A percentile compares a stretch with the other conserved stretches of the same genome.
Evolutionary conservation across 2,888 invertebrate genomes (phyloP).

Genomic region (Macaria liturata): DNA sequence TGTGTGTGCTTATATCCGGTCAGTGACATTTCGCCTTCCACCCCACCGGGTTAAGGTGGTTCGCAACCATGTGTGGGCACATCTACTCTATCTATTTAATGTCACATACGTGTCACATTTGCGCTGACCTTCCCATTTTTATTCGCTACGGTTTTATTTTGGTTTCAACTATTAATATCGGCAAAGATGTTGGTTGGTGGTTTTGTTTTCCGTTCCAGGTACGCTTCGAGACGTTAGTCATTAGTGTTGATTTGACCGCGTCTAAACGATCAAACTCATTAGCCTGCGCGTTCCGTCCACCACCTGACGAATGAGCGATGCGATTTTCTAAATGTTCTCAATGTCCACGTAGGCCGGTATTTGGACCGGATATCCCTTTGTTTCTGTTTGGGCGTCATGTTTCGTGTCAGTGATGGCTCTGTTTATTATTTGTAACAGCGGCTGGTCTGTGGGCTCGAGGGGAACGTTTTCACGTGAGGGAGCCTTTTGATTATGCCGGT

Average conservation of each 20-base stretch:
- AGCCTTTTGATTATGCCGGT: slow-evolving; percentile 53
- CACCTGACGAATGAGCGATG: slow-evolving; percentile 29
- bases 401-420: slow-evolving; percentile 65
- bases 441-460: slow-evolving; percentile 40
- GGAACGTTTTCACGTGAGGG: slow-evolving; percentile 55
- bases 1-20: slow-evolving; percentile 56
- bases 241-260: slow-evolving; percentile 23
- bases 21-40: slow-evolving; percentile 47
- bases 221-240: slow-evolving; percentile 21
- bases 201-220: slow-evolving; percentile 4
- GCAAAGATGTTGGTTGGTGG: not conserved
- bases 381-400: slow-evolving; percentile 63
- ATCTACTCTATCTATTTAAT: slow-evolving; percentile 28
- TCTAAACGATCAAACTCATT: slow-evolving; percentile 29
- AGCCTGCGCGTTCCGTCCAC: slow-evolving; percentile 16
- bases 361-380: slow-evolving; percentile 67
- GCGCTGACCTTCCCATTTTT: slow-evolving; percentile 17
- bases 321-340: slow-evolving; percentile 36
- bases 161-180: not conserved
- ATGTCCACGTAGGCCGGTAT: slow-evolving; percentile 44
- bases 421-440: slow-evolving; percentile 68
- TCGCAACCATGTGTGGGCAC: slow-evolving; percentile 28
- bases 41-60: slow-evolving; percentile 38
- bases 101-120: slow-evolving; percentile 22
- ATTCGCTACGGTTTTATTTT: slow-evolving; percentile 4